These are phyloP conservation scores for Choloepus didactylus DNA, from an alignment of 2,797 vertebrate species.

Conservation along the genomic window DNA sequence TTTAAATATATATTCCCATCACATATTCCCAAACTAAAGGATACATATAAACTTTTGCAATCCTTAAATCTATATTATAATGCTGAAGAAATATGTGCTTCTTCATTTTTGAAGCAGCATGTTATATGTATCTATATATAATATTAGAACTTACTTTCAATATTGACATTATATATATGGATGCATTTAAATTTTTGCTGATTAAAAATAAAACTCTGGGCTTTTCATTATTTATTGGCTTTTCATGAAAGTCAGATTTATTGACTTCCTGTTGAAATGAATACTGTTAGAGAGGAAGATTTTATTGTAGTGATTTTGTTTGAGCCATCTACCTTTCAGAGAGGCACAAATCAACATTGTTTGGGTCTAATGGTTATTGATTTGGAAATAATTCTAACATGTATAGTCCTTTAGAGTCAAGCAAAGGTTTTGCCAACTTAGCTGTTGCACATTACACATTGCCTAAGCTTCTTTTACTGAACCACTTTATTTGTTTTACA, in stretches of 20 bases:
- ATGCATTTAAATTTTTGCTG: conserved; percentile 76
- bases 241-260: conserved; percentile 80
- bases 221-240: conserved; percentile 82
- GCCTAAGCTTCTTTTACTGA: neutral
- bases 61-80: neutral
- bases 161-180: conserved; percentile 29
- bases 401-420: conserved; percentile 82
- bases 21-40: neutral
- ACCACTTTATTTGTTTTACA: conserved; percentile 28
- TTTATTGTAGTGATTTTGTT: conserved; percentile 85
- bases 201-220: conserved; percentile 81
- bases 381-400: conserved; percentile 86
- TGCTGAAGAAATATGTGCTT: neutral
- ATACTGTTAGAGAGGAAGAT: conserved; percentile 78
- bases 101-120: neutral
- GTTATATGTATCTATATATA: conserved; percentile 32
- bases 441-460: conserved; percentile 63
- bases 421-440: conserved; percentile 82
- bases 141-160: conserved; percentile 3
- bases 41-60: neutral
- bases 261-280: conserved; percentile 81
- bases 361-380: conserved; percentile 86
- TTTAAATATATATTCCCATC: conserved; percentile 8
- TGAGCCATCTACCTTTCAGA: conserved; percentile 86
- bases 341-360: conserved; percentile 86